Base-by-base conservation (phyloP, 2,888 invertebrate genomes). In the Rugalucina vietnamica region DNA sequence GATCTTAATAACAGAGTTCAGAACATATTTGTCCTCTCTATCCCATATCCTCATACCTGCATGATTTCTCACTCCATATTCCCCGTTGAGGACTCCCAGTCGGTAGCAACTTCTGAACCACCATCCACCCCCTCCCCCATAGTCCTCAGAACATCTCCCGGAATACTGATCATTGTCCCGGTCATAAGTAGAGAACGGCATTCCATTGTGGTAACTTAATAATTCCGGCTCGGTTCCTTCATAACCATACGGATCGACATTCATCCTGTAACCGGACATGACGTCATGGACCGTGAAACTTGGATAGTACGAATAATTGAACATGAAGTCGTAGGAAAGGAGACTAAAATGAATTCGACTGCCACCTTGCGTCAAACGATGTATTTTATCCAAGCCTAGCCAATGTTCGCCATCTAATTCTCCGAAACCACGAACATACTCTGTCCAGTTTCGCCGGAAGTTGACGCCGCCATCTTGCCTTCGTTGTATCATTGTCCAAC, bases 101-200 rank as follows among this genome's bases (percentile, higher is more conserved):
- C 43, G 80, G 39, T 85, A 76, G 37, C 85, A 85, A 10, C 70
- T 37, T 27, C 80, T 76, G 60, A 74, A 82, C 85, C 85, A 82
- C 85, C 85, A 85, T 0, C 85, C 85, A 4, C 85, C 85, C 2
- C 79, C 79, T 18, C 79, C 81, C 1, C 57, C 60, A 71, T 71
- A 34, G 5, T 37, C 43, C 4, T 27, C 39, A 60, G 81, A 74
- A 54, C 71, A 69, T 8, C 32, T 43, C 36, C 32, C n/a, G 10
- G 76, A 65, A 57, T 73, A 27, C n/a, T 24, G 21, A 54, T 98
- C 98, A 91, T 98, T 96, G 94, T 98, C 98, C 50, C 96, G 97
- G 94, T 98, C 98, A 81, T 97, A 96, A 0, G 98, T 97, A 69
- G 98, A 98, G 95, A 98, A 98, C 90, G 97, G 97, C 98, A 98